Conservation (phyloP, 2,888 invertebrate species). For the Eupithecia vulgata region DNA sequence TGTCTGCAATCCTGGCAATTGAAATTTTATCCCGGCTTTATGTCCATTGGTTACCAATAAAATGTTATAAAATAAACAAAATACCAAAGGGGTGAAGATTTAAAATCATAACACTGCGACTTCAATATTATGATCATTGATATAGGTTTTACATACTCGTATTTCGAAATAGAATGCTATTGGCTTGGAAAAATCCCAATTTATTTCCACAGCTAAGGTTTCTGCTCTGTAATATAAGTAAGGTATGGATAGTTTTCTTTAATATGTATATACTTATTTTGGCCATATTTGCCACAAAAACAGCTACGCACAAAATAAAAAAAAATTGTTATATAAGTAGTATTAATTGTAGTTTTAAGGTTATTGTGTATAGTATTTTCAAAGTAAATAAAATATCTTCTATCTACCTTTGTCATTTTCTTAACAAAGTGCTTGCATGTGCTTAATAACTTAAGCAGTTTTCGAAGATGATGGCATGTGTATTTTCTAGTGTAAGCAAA, state of each 20-base stretch:
- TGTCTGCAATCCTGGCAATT: constrained; percentile 79
- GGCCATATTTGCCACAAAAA: no score
- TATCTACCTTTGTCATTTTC: background rate
- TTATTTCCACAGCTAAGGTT: background rate
- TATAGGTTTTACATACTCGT: constrained; percentile 36
- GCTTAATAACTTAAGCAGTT: background rate
- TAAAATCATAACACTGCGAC: constrained; percentile 64
- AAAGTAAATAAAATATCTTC: no score
- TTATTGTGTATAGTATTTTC: no score
- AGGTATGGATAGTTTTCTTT: background rate
- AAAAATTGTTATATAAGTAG: no score
- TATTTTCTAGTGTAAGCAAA: background rate
- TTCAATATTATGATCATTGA: constrained; percentile 49
- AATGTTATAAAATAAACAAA: constrained; percentile 76
- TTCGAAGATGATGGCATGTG: background rate
- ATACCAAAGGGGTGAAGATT: constrained; percentile 59
- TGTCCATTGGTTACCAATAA: constrained; percentile 72
- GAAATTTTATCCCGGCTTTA: constrained; percentile 82
- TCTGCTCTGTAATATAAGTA: background rate
- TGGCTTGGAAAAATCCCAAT: constrained; percentile 12
- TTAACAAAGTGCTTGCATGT: background rate
- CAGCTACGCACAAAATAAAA: no score
- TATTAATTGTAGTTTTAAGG: no score
- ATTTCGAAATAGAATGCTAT: constrained; percentile 14
- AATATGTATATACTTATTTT: no score